Evolutionary conservation across 2,888 invertebrate species (phyloP).

Genomic region (Malthinus seriepunctatus): DNA sequence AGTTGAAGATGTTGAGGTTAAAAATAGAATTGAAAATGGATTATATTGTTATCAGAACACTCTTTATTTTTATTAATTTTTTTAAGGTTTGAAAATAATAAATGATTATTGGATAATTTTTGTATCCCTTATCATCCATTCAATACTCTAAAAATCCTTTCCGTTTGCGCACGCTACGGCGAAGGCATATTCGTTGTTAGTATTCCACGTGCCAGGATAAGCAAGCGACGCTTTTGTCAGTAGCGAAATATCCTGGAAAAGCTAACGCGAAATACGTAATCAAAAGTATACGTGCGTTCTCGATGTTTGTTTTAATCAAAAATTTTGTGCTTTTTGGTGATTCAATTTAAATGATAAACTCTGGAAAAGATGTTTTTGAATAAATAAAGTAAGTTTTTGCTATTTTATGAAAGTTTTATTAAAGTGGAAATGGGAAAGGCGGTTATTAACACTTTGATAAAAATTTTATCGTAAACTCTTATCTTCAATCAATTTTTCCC

Average conservation of each 20-base stretch:
- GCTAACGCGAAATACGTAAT: constrained; percentile 10
- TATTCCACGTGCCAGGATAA: constrained; percentile 18
- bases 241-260: constrained; percentile 8
- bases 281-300: constrained; percentile 9
- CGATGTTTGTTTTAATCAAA: background rate
- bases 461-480: background rate
- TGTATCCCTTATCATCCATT: constrained; percentile 7
- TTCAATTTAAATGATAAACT: background rate
- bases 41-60: background rate
- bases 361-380: background rate
- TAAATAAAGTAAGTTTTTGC: background rate
- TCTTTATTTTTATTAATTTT: no score
- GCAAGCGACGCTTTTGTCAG: constrained; percentile 11
- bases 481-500: background rate
- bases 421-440: background rate
- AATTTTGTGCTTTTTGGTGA: background rate
- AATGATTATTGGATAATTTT: background rate
- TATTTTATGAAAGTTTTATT: background rate
- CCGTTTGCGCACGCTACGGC: constrained; percentile 12
- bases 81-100: background rate
- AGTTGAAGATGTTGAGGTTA: background rate
- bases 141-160: background rate
- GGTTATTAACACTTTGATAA: constrained; percentile 2
- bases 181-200: constrained; percentile 8
- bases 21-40: background rate